Evolutionary conservation across 2,888 invertebrate species (phyloP).

Genomic region (Eustalomyia histrio): DNA sequence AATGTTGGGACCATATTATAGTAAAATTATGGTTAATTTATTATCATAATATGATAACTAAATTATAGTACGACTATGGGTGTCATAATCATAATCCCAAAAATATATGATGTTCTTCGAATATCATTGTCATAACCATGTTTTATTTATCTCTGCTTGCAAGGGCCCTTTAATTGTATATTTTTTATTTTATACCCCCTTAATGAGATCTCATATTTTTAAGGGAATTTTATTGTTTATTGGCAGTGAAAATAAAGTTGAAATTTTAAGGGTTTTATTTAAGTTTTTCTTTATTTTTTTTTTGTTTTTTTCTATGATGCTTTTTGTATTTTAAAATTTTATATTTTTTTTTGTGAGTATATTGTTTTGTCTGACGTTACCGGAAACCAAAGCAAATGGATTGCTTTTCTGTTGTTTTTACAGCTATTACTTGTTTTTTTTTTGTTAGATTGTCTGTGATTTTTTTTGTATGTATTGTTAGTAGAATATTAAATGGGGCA

Average conservation of each 20-base stretch:
- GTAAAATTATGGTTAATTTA: too few relatives aligned
- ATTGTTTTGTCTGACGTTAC: conserved; percentile 45
- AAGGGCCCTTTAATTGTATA: too few relatives aligned
- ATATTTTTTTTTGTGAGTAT: conserved; percentile 5
- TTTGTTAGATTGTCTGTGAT: conserved; percentile 24
- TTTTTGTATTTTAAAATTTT: not conserved
- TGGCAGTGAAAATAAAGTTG: not conserved
- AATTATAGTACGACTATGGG: too few relatives aligned
- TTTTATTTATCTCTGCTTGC: too few relatives aligned
- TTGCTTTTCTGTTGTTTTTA: conserved; percentile 39
- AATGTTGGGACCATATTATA: too few relatives aligned
- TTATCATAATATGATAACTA: too few relatives aligned
- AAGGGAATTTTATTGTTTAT: not conserved
- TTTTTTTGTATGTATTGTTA: conserved; percentile 25
- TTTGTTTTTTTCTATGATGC: not conserved
- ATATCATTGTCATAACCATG: too few relatives aligned
- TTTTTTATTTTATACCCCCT: too few relatives aligned
- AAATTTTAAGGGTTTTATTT: not conserved
- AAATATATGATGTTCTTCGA: too few relatives aligned
- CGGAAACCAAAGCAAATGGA: conserved; percentile 55
- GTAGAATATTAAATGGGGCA: not conserved
- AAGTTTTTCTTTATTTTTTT: not conserved
- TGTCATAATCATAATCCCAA: too few relatives aligned
- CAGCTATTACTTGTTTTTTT: not conserved
- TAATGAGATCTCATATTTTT: not conserved